These are phyloP conservation scores for Podilymbus podiceps DNA, from an alignment of 2,113 vertebrate genomes.

Conservation along the genomic window DNA sequence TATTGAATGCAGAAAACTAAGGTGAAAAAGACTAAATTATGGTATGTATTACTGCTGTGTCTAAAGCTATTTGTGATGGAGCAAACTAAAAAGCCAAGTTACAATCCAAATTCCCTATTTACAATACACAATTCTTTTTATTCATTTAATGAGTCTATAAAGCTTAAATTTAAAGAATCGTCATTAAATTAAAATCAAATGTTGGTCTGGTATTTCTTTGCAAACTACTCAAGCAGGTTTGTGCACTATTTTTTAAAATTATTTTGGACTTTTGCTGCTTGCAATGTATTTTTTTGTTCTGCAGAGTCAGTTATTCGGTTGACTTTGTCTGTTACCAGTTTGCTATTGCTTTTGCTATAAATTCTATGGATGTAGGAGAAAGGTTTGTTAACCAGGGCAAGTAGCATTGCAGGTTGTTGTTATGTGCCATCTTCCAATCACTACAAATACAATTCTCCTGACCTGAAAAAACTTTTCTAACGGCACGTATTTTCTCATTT, in stretches of 20 bases:
- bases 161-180: neutral
- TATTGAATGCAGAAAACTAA: neutral
- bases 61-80: neutral
- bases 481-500: neutral
- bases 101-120: neutral
- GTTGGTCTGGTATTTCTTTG: neutral
- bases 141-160: neutral
- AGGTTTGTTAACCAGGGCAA: neutral
- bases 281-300: neutral
- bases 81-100: neutral
- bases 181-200: neutral
- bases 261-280: neutral
- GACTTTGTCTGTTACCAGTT: neutral
- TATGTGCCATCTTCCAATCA: neutral
- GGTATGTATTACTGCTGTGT: neutral
- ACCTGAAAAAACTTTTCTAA: neutral
- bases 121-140: neutral
- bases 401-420: neutral
- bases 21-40: neutral
- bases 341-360: neutral
- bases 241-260: neutral
- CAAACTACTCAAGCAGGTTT: neutral
- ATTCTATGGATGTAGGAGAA: neutral
- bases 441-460: neutral
- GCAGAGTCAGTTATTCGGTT: neutral